phyloP scores from a whole-genome alignment of 1,140 invertebrate species.

The Leptoteleia sp. region DNA sequence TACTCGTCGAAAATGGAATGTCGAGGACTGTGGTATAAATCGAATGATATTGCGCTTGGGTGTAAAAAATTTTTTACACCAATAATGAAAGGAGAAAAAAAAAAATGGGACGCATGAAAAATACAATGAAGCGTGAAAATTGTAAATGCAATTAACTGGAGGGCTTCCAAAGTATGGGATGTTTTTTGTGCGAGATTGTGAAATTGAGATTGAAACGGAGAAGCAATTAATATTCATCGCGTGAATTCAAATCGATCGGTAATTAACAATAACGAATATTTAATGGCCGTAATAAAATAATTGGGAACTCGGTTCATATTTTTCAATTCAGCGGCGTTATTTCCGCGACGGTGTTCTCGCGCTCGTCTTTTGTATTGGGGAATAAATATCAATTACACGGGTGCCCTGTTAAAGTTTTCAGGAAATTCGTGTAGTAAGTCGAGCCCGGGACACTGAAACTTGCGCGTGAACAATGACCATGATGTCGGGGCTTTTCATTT shows the following conservation, averaged over 20 bases:
- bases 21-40: too few species aligned
- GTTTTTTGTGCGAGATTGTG: too few species aligned
- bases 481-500: constrained; percentile 77
- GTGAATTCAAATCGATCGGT: background rate
- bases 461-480: constrained; percentile 76
- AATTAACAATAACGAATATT: background rate
- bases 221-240: too few species aligned
- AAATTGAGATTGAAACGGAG: too few species aligned
- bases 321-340: constrained; percentile 25
- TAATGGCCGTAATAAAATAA: constrained; percentile 3
- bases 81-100: too few species aligned
- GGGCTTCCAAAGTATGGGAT: too few species aligned
- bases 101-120: too few species aligned
- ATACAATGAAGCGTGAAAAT: too few species aligned
- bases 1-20: too few species aligned
- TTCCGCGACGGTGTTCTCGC: constrained; percentile 21
- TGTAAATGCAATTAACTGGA: too few species aligned
- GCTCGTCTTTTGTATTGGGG: constrained; percentile 35
- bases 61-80: too few species aligned
- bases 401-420: constrained; percentile 74
- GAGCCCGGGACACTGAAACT: constrained; percentile 75
- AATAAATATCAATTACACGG: constrained; percentile 79
- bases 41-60: too few species aligned
- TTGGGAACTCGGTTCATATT: constrained; percentile 17
- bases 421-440: constrained; percentile 81